These are phyloP conservation scores for Limanda limanda DNA, from an alignment of 2,113 vertebrate genomes.

Conservation along the genomic window DNA sequence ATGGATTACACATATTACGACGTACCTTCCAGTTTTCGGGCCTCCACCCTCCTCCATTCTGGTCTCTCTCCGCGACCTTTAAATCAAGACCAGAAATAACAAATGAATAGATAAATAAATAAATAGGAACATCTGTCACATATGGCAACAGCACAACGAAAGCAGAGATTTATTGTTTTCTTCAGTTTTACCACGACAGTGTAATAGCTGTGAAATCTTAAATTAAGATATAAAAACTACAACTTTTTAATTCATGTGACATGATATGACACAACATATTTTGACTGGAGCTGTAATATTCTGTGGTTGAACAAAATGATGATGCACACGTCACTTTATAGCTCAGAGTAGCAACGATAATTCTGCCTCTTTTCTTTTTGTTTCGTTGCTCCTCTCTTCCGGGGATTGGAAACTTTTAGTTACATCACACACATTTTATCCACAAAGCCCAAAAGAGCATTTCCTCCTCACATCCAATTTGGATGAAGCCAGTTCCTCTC, in stretches of 20 bases:
- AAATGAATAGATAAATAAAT: background rate
- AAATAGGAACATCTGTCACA: background rate
- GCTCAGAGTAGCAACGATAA: background rate
- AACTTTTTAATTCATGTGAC: background rate
- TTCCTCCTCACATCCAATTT: constrained; percentile 25
- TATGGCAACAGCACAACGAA: background rate
- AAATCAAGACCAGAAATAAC: constrained; percentile 10
- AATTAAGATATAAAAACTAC: no score
- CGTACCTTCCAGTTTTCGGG: constrained; percentile 87
- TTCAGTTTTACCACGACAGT: background rate
- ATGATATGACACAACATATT: background rate
- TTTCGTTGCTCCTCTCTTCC: constrained; percentile 4
- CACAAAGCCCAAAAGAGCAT: constrained; percentile 28
- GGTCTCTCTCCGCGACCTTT: constrained; percentile 81
- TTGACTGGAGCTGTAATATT: background rate
- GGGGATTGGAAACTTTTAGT: constrained; percentile 5
- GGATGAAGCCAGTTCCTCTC: constrained; percentile 5
- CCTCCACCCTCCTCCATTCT: constrained; percentile 71
- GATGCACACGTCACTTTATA: background rate
- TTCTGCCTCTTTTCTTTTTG: background rate
- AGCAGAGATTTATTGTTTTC: background rate
- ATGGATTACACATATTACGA: background rate
- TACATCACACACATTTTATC: constrained; percentile 34
- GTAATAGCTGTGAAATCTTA: background rate
- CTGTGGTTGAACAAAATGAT: no score